Evolutionary conservation across 2,797 vertebrate genomes (phyloP).

Genomic region (Diplodus puntazzo): DNA sequence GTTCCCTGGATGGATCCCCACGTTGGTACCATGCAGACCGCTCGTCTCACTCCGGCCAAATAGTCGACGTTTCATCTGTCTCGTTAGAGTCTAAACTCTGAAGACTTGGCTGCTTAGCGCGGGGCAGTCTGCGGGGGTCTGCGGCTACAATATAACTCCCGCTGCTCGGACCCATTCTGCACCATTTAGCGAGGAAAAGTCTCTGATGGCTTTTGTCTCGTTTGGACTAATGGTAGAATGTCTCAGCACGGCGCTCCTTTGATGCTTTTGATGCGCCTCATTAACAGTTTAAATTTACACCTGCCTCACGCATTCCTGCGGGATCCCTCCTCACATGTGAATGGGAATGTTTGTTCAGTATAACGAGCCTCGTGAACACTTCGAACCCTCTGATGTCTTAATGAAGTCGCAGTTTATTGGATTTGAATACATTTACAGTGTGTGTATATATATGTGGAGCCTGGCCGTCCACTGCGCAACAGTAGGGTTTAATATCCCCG

Average conservation of each 20-base stretch:
- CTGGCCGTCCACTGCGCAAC: too few species aligned
- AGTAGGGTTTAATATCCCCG: not conserved
- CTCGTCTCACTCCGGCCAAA: not conserved
- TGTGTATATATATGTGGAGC: too few species aligned
- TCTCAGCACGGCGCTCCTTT: conserved; percentile 78
- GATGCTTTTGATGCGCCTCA: conserved; percentile 81
- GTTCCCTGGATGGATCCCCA: not conserved
- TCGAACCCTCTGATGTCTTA: conserved; percentile 47
- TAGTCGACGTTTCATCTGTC: conserved; percentile 63
- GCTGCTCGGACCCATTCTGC: conserved; percentile 75
- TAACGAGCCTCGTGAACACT: conserved; percentile 54
- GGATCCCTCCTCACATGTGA: conserved; percentile 60
- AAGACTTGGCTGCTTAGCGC: conserved; percentile 44
- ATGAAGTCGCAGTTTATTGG: conserved; percentile 48
- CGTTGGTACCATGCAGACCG: not conserved
- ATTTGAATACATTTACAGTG: not conserved
- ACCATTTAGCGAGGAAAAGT: conserved; percentile 81
- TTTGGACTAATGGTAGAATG: conserved; percentile 68
- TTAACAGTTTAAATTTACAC: conserved; percentile 85
- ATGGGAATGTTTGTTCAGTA: conserved; percentile 67
- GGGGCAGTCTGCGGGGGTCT: conserved; percentile 61
- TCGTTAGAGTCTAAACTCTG: conserved; percentile 60
- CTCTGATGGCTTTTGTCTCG: conserved; percentile 80
- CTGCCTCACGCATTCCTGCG: conserved; percentile 81
- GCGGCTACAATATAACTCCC: conserved; percentile 73